These are phyloP conservation scores for Chelidonichthys spinosus DNA, from an alignment of 2,797 vertebrate genomes.

Conservation along the genomic window DNA sequence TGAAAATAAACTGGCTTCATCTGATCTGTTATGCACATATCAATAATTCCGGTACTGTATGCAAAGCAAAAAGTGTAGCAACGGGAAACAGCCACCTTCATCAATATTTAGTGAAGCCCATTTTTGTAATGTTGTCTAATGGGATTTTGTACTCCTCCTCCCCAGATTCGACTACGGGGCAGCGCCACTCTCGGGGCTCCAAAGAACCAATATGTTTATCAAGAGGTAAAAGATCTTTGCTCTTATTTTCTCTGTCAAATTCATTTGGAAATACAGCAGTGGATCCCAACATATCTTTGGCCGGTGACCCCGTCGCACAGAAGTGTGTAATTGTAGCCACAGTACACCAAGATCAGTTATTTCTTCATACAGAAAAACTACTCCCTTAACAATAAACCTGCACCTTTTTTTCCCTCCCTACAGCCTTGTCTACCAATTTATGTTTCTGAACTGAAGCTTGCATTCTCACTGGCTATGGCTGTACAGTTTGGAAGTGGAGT, in stretches of 20 bases:
- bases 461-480: slow-evolving; percentile 73
- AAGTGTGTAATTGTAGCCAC: background rate
- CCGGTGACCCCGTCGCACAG: background rate
- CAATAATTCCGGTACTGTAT: background rate
- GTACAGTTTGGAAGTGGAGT: slow-evolving; percentile 80
- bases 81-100: background rate
- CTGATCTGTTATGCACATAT: background rate
- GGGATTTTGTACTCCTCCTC: background rate
- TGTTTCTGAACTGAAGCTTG: slow-evolving; percentile 75
- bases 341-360: background rate
- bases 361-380: background rate
- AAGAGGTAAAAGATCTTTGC: slow-evolving; percentile 64
- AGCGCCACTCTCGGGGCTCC: slow-evolving; percentile 76
- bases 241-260: background rate
- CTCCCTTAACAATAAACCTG: background rate
- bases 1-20: background rate
- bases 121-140: slow-evolving; percentile 4
- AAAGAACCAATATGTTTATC: slow-evolving; percentile 81
- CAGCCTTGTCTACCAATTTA: slow-evolving; percentile 79
- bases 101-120: background rate
- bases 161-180: slow-evolving; percentile 76
- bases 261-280: background rate
- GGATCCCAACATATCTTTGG: background rate
- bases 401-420: background rate
- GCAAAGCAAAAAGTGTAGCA: background rate